Evolutionary conservation across 2,797 vertebrate species (phyloP), one percentile per base, ranked within the genome.

Genomic region (Cryptoblepharus egeriae): DNA sequence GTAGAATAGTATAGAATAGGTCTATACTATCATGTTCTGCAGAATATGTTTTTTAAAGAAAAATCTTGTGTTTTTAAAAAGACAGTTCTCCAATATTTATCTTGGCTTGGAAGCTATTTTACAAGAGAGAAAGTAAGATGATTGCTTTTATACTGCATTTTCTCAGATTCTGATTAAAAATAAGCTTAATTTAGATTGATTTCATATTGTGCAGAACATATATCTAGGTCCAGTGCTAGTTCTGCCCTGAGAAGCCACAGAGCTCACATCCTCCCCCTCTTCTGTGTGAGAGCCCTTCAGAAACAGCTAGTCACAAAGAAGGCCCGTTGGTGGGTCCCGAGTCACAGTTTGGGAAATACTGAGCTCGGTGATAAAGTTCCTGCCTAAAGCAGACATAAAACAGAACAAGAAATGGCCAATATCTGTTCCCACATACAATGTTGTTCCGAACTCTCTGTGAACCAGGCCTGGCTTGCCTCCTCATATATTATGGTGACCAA

Each of bases 401-500:
- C 68, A 68, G 80, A 75, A 42, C 64, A 32, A 32, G 52, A 18
- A 32, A 75, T 28, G 68, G 9, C n/a, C 28, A 0, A 35, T 32
- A 4, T 61, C 9, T 1, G 16, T 64, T 68, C 24, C 49, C 5
- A 5, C 26, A 5, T 1, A 0, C 1, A 1, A 37, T 5, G 49
- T 45, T 55, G 30, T 28, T 30, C 3, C 0, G 37, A 64, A 9
- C 68, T 24, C 22, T 1, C 22, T 3, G 1, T 57, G 70, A 57
- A 32, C 39, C 65, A 0, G 0, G 0, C 5, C 20, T 0, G 71
- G 37, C 8, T 58, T 64, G 26, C 11, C 67, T 78, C n/a, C n/a
- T 35, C 49, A 45, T 75, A 45, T 75, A 68, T 79, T 79, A 79
- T 58, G 26, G 22, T 78, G 12, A 73, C 60, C 60, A 45, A 67